Conservation (phyloP, 92 coral and sea anemone genomes). For the Montipora capitata region DNA sequence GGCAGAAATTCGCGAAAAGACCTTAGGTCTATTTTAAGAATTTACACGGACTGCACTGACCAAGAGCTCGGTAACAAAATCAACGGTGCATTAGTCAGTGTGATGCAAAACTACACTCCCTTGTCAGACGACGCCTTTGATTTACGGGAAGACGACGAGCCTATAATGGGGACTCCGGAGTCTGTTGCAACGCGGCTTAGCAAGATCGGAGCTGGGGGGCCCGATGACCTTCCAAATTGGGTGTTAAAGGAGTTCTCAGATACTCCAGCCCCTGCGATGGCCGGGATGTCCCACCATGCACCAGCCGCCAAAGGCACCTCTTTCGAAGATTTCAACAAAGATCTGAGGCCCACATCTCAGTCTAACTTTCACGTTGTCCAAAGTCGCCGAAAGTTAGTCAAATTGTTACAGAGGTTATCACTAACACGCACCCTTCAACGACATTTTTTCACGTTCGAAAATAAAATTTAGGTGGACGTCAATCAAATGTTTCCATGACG, state of each 20-base stretch:
- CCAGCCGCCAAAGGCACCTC: not conserved
- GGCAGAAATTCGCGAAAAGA: not conserved
- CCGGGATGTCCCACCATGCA: not conserved
- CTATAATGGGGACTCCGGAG: conserved; percentile 27
- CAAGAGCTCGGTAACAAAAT: not conserved
- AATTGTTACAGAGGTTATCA: too few species aligned
- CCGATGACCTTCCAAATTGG: conserved; percentile 38
- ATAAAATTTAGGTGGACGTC: too few species aligned
- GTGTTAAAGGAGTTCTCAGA: conserved; percentile 39
- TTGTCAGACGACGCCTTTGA: conserved; percentile 21
- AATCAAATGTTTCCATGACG: too few species aligned
- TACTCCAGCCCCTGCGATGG: conserved; percentile 31
- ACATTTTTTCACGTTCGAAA: too few species aligned
- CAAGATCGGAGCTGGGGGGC: not conserved
- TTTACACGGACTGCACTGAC: not conserved
- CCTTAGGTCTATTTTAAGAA: not conserved
- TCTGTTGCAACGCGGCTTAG: not conserved
- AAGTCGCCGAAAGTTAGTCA: too few species aligned
- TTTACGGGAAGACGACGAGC: conserved; percentile 40
- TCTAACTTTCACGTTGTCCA: too few species aligned
- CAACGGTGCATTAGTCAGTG: not conserved
- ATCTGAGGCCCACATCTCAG: too few species aligned
- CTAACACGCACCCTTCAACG: too few species aligned
- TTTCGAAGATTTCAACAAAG: too few species aligned
- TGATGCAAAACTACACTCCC: not conserved